Conservation (phyloP, 2,888 invertebrate genomes). For the Calephelis perditalis region DNA sequence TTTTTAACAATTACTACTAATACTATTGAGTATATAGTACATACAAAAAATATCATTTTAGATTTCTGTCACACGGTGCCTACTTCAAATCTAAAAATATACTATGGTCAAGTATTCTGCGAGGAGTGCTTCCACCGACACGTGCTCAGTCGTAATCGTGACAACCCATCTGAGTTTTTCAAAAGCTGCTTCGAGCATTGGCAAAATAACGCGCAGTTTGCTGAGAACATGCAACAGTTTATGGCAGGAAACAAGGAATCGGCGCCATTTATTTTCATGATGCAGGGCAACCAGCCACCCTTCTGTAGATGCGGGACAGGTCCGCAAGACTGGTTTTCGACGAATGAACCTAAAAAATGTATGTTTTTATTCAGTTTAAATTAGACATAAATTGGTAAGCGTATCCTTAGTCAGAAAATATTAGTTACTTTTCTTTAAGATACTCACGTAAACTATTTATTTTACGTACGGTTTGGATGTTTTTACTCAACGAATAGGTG, state of each 20-base stretch:
- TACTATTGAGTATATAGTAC: no score
- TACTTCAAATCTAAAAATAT: conserved; percentile 53
- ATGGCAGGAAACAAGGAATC: conserved; percentile 47
- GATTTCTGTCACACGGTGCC: conserved; percentile 32
- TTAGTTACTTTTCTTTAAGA: no score
- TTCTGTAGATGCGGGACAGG: conserved; percentile 52
- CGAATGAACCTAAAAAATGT: conserved; percentile 61
- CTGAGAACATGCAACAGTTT: conserved; percentile 56
- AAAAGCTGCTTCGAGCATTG: conserved; percentile 63
- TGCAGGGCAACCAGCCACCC: conserved; percentile 49
- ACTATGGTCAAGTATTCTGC: conserved; percentile 68
- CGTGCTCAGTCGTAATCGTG: conserved; percentile 49
- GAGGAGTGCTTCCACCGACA: conserved; percentile 62
- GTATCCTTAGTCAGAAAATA: no score
- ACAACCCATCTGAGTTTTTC: conserved; percentile 63
- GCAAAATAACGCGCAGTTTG: conserved; percentile 56
- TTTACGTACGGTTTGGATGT: no score
- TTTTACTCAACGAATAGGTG: no score
- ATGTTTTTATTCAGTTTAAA: conserved; percentile 22
- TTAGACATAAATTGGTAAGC: neutral
- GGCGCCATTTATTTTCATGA: conserved; percentile 58
- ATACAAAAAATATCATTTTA: neutral
- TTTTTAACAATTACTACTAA: no score
- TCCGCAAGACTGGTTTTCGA: conserved; percentile 48
- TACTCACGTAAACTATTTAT: no score